phyloP scores from a whole-genome alignment of 92 coral and sea anemone species.

The Metridium senile region DNA sequence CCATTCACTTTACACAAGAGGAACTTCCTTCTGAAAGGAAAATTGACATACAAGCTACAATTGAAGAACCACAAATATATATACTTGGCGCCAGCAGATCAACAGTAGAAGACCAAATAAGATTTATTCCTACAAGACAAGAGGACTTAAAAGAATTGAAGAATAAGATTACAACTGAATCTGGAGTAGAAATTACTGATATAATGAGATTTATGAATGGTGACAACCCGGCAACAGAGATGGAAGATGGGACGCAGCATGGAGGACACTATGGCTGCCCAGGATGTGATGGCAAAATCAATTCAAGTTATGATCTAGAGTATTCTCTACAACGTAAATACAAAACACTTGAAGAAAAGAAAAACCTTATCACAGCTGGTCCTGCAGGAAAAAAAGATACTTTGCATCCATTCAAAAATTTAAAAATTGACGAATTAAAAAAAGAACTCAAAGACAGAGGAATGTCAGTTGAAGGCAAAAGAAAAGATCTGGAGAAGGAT shows the following conservation, averaged over 20 bases:
- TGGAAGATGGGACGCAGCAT: conserved; percentile 41
- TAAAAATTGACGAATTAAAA: conserved; percentile 18
- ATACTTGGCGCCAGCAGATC: conserved; percentile 17
- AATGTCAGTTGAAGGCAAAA: not conserved
- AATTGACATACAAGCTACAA: conserved; percentile 36
- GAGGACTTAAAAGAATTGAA: conserved; percentile 16
- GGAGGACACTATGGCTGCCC: conserved; percentile 37
- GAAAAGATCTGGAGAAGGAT: conserved; percentile 8
- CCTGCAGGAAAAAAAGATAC: conserved; percentile 28
- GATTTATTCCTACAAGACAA: conserved; percentile 28
- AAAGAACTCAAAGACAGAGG: conserved; percentile 33
- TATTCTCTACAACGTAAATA: conserved; percentile 32
- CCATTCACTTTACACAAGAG: conserved; percentile 11
- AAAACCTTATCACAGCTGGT: conserved; percentile 23
- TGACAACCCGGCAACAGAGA: conserved; percentile 25
- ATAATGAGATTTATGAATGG: conserved; percentile 42
- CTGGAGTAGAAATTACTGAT: conserved; percentile 10
- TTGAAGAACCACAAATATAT: conserved; percentile 13
- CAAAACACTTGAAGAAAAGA: conserved; percentile 29
- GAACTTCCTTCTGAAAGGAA: conserved; percentile 4
- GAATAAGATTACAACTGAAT: not conserved
- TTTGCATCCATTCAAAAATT: conserved; percentile 22
- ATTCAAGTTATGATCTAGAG: conserved; percentile 9
- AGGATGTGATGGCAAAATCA: conserved; percentile 16
- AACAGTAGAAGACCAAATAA: conserved; percentile 21